Evolutionary conservation across 2,113 vertebrate genomes (phyloP).

Genomic region (Tachycineta bicolor): DNA sequence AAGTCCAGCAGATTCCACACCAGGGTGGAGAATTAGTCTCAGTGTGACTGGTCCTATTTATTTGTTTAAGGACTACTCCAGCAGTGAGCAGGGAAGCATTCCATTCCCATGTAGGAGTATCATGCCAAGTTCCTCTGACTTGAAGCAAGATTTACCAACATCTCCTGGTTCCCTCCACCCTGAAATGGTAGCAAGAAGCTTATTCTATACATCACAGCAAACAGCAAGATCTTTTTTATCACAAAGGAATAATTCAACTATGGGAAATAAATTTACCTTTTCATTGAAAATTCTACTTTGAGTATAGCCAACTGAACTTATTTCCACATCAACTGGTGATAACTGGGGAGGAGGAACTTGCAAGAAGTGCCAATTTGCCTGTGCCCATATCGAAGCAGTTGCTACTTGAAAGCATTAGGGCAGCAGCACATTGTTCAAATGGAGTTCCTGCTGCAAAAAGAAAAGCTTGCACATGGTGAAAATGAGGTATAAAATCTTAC

Average conservation of each 20-base stretch:
- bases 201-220: slow-evolving; percentile 8
- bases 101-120: neutral
- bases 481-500: slow-evolving; percentile 43
- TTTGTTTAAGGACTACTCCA: slow-evolving; percentile 10
- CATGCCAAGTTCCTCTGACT: neutral
- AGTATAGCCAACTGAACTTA: neutral
- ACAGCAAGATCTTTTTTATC: neutral
- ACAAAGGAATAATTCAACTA: slow-evolving; percentile 21
- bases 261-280: slow-evolving; percentile 16
- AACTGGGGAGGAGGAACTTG: slow-evolving; percentile 23
- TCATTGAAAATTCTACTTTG: slow-evolving; percentile 8
- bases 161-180: neutral
- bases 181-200: neutral
- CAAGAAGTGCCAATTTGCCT: slow-evolving; percentile 45
- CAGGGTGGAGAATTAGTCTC: slow-evolving; percentile 19
- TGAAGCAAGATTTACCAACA: neutral
- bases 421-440: slow-evolving; percentile 21
- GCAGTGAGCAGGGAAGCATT: neutral
- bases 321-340: slow-evolving; percentile 2
- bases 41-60: slow-evolving; percentile 17
- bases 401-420: neutral
- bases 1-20: slow-evolving; percentile 9
- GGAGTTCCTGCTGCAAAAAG: neutral
- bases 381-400: neutral
- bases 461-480: slow-evolving; percentile 46